Evolutionary conservation across 2,888 invertebrate species (phyloP).

Genomic region (Hedya salicella): DNA sequence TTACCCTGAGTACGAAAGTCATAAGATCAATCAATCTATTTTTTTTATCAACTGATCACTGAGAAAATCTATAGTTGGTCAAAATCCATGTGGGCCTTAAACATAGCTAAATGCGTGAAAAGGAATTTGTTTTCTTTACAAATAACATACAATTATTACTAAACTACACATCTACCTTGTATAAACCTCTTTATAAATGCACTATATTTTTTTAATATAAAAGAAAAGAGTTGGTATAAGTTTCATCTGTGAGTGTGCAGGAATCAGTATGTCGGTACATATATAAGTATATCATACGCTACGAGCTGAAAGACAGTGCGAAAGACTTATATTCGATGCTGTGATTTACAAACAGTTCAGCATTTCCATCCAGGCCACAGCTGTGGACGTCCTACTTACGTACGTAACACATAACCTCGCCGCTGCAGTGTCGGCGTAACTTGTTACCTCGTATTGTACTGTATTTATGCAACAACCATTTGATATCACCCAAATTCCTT

Average conservation of each 20-base stretch:
- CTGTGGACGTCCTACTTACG: not conserved
- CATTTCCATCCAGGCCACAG: not conserved
- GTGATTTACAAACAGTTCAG: slow-evolving; percentile 8
- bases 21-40: slow-evolving; percentile 74
- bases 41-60: slow-evolving; percentile 56
- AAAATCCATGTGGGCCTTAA: slow-evolving; percentile 68
- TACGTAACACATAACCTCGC: slow-evolving; percentile 21
- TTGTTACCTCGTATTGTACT: slow-evolving; percentile 43
- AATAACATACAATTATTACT: slow-evolving; percentile 76
- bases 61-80: slow-evolving; percentile 78
- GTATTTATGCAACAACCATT: slow-evolving; percentile 64
- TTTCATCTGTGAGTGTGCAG: slow-evolving; percentile 37
- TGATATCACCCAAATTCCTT: slow-evolving; percentile 84
- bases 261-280: slow-evolving; percentile 19
- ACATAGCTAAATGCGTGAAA: slow-evolving; percentile 69
- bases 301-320: slow-evolving; percentile 37
- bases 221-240: slow-evolving; percentile 49
- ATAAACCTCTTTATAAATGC: slow-evolving; percentile 83
- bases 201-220: slow-evolving; percentile 61
- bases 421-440: slow-evolving; percentile 25
- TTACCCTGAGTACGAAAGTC: slow-evolving; percentile 83
- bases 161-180: slow-evolving; percentile 83
- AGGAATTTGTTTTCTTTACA: slow-evolving; percentile 62
- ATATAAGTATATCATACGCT: slow-evolving; percentile 16
- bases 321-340: slow-evolving; percentile 16